These are phyloP conservation scores for Knipowitschia caucasica DNA, from an alignment of 2,797 vertebrate species.

Conservation along the genomic window DNA sequence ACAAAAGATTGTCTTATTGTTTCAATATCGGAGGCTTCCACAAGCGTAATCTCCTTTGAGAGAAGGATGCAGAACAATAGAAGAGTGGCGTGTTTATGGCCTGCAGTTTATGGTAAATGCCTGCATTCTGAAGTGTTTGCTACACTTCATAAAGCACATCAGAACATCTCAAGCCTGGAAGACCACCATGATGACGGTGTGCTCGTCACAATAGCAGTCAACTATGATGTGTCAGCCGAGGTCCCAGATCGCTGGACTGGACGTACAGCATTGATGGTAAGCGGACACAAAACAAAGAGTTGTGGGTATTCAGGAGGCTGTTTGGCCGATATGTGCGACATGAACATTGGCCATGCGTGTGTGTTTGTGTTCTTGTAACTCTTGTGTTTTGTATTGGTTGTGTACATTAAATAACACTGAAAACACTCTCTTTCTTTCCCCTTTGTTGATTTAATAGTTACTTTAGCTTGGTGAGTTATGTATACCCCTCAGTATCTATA, in stretches of 20 bases:
- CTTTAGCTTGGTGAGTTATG: too few relatives aligned
- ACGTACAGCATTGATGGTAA: slow-evolving; percentile 56
- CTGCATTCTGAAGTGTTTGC: slow-evolving; percentile 11
- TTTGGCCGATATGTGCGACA: too few relatives aligned
- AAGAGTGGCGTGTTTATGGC: slow-evolving; percentile 11
- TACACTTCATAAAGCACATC: slow-evolving; percentile 35
- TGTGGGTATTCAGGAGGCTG: too few relatives aligned
- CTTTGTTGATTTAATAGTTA: too few relatives aligned
- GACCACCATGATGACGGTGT: slow-evolving; percentile 24
- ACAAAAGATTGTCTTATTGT: slow-evolving; percentile 46
- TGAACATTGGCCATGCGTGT: too few relatives aligned
- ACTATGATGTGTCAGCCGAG: slow-evolving; percentile 66
- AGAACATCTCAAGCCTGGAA: slow-evolving; percentile 36
- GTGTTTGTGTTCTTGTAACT: too few relatives aligned
- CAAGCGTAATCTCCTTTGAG: slow-evolving; percentile 34
- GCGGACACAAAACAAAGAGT: slow-evolving; percentile 55
- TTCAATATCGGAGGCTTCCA: slow-evolving; percentile 38
- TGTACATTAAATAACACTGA: too few relatives aligned
- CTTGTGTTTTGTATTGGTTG: too few relatives aligned
- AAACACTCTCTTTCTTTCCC: too few relatives aligned
- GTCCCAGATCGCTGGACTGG: slow-evolving; percentile 56
- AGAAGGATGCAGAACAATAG: slow-evolving; percentile 11
- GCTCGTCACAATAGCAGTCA: slow-evolving; percentile 51
- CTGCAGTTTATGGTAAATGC: slow-evolving; percentile 20
- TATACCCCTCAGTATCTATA: too few relatives aligned